Evolutionary conservation across 2,888 invertebrate genomes (phyloP).

Genomic region (Lepidochitona cinerea): DNA sequence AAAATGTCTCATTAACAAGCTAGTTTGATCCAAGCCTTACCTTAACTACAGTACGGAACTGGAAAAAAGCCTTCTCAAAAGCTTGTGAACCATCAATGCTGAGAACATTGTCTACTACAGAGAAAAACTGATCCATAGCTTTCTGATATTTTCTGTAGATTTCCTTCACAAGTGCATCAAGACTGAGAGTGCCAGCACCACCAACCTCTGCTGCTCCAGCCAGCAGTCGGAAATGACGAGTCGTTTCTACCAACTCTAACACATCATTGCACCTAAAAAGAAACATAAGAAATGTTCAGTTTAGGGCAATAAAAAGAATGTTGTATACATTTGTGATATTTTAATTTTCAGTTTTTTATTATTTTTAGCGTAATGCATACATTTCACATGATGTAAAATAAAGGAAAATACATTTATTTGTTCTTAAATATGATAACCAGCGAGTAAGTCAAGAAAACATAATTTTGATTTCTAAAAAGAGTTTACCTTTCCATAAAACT

Average conservation of each 20-base stretch:
- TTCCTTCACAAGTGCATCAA: conserved; percentile 69
- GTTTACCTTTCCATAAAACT: conserved; percentile 71
- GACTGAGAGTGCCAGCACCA: conserved; percentile 67
- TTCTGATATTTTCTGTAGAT: conserved; percentile 64
- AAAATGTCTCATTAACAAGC: too few relatives aligned
- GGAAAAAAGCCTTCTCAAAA: conserved; percentile 69
- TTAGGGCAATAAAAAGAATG: too few relatives aligned
- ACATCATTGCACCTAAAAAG: conserved; percentile 69
- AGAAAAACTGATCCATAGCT: conserved; percentile 67
- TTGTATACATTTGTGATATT: too few relatives aligned
- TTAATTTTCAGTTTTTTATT: too few relatives aligned
- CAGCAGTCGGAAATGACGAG: conserved; percentile 68
- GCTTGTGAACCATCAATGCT: conserved; percentile 66
- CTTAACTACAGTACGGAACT: conserved; percentile 68
- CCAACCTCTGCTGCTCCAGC: conserved; percentile 69
- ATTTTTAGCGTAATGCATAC: too few relatives aligned
- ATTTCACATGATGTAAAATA: too few relatives aligned
- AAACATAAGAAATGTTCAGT: not conserved
- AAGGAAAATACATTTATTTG: too few relatives aligned
- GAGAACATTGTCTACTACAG: conserved; percentile 64
- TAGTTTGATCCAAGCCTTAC: too few relatives aligned
- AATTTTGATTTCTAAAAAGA: not conserved
- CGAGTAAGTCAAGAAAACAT: not conserved
- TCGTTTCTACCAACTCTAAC: conserved; percentile 69
- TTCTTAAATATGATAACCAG: too few relatives aligned